These are phyloP conservation scores for Stichodactyla mertensii DNA, from an alignment of 64 coral and sea anemone species.

Conservation along the genomic window DNA sequence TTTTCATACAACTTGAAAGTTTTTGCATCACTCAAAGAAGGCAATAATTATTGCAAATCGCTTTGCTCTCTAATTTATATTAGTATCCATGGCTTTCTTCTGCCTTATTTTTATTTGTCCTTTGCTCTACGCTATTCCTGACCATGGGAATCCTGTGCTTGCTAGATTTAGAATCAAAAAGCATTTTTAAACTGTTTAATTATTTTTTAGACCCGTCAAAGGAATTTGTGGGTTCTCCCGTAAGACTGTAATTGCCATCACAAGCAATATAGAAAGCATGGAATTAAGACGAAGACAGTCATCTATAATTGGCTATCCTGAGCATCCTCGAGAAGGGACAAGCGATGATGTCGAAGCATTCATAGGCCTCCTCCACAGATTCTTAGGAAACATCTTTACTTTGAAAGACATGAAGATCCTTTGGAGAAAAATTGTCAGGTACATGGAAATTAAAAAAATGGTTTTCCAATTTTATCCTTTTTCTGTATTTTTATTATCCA, in stretches of 20 bases:
- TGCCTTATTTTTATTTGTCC: too few relatives aligned
- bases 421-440: slow-evolving; percentile 35
- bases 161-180: too few relatives aligned
- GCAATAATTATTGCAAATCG: too few relatives aligned
- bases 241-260: slow-evolving; percentile 42
- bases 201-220: slow-evolving; percentile 21
- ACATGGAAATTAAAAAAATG: not conserved
- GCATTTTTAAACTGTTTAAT: not conserved
- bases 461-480: too few relatives aligned
- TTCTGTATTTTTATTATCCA: too few relatives aligned
- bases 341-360: slow-evolving; percentile 39
- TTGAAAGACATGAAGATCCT: slow-evolving; percentile 37
- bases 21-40: too few relatives aligned
- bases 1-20: too few relatives aligned
- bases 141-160: too few relatives aligned
- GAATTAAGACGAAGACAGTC: slow-evolving; percentile 7
- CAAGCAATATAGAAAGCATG: slow-evolving; percentile 33
- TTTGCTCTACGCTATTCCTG: too few relatives aligned
- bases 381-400: slow-evolving; percentile 47
- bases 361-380: slow-evolving; percentile 34
- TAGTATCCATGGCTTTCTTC: too few relatives aligned
- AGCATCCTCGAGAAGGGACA: slow-evolving; percentile 24
- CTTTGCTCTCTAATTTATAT: too few relatives aligned
- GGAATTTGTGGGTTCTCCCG: slow-evolving; percentile 45
- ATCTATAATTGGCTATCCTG: slow-evolving; percentile 13